A percentile compares a stretch with the other conserved stretches of the same genome.
phyloP scores from a whole-genome alignment of 2,888 invertebrate species.

The Lasioglossum calceatum region DNA sequence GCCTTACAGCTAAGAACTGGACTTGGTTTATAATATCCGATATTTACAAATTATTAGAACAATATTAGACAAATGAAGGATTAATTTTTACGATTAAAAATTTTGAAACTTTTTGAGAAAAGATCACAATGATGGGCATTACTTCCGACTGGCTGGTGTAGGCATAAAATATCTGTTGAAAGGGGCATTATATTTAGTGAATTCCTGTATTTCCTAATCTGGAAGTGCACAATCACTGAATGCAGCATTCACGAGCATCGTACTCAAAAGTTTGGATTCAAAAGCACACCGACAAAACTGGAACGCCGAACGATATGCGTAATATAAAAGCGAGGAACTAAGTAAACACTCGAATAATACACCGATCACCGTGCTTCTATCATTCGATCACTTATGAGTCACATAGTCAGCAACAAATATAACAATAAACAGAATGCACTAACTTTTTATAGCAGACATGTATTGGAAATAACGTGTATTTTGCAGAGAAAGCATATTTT shows the following conservation, averaged over 20 bases:
- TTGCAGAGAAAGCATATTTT: not conserved
- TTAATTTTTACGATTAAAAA: no score
- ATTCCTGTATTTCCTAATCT: conserved; percentile 18
- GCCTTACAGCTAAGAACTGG: not conserved
- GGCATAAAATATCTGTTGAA: not conserved
- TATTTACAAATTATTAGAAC: no score
- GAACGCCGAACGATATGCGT: not conserved
- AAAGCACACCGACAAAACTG: conserved; percentile 3
- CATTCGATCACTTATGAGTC: not conserved
- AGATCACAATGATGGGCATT: not conserved
- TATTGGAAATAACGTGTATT: not conserved
- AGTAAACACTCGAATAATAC: conserved; percentile 1
- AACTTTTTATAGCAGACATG: not conserved
- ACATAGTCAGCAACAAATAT: not conserved
- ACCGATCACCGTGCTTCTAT: not conserved
- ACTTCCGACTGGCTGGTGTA: not conserved
- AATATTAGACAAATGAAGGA: not conserved
- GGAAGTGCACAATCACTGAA: conserved; percentile 8
- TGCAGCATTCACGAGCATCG: conserved; percentile 7
- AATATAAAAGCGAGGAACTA: not conserved
- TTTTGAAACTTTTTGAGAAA: not conserved
- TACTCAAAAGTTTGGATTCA: conserved; percentile 14
- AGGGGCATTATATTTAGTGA: conserved; percentile 23
- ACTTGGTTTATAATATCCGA: no score
- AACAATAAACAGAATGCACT: not conserved